These are phyloP conservation scores for Lagothrix lagotricha DNA, from an alignment of 2,797 vertebrate genomes.

Conservation along the genomic window DNA sequence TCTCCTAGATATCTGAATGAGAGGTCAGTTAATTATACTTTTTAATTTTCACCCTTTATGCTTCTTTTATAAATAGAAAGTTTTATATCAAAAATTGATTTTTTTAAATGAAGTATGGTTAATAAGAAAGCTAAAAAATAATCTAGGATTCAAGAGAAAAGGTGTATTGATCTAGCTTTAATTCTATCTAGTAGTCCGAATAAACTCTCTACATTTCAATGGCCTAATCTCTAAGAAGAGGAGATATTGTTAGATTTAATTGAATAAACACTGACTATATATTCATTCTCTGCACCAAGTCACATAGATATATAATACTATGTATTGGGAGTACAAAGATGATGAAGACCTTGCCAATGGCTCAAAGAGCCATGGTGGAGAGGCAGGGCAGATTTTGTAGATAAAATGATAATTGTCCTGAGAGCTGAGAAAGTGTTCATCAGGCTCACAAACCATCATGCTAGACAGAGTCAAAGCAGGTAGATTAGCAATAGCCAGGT, in stretches of 20 bases:
- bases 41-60: background rate
- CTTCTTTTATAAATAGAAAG: background rate
- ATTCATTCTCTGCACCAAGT: background rate
- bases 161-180: conserved; percentile 1
- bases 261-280: background rate
- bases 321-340: background rate
- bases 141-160: background rate
- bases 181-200: background rate
- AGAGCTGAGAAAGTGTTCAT: background rate
- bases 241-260: background rate
- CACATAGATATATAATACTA: background rate
- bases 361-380: background rate
- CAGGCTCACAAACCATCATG: background rate
- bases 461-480: background rate
- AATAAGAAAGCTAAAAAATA: background rate
- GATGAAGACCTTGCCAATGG: background rate
- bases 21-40: background rate
- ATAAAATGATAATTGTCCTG: background rate
- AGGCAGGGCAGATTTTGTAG: background rate
- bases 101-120: background rate
- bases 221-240: conserved; percentile 15
- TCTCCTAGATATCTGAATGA: background rate
- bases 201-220: background rate
- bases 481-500: background rate
- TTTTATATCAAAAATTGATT: background rate